Base-by-base conservation (phyloP, 2,888 invertebrate species). In the Pocota personata region DNA sequence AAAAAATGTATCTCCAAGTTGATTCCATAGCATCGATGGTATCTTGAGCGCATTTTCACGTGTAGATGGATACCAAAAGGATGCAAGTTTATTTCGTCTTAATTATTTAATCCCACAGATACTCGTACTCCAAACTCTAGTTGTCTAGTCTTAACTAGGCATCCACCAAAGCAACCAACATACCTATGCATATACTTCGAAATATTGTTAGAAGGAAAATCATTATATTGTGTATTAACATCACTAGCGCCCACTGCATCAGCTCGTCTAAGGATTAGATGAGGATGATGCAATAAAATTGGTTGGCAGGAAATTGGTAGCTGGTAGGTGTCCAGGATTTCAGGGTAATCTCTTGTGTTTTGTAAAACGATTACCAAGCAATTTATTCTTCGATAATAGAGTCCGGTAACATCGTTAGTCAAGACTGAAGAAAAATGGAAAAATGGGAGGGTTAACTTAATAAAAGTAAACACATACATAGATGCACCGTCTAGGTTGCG, bases 341-440 rank as follows among this genome's bases (percentile, higher is more conserved):
- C 79, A 43, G 71, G 64, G 75, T 76, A 84, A 80, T 87, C 88
- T 88, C 87, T 80, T 79, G 86, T 88, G 87, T 88, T 88, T 87
- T 76, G 88, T 88, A 88, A 88, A 88, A 88, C 88, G 88, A 89
- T 89, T 89, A 89, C 88, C 87, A 88, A 88, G 88, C 89, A 89
- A 88, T 89, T 88, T 89, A 88, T 77, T 82, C 76, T 57, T 60
- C 77, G 86, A 77, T 86, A 86, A 86, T 86, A 82, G 82, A 43
- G 86, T 86, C 84, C 84, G 37, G 76, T 86, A 82, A 86, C 57
- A 66, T 62, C 40, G 82, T 86, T 86, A 67, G 52, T 30, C 35
- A 60, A 52, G 43, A 60, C 69, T 57, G n/a, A 14, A 50, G 67
- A 48, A 64, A 84, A 73, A 60, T 37, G 19, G 16, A 37, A 46